phyloP scores from a whole-genome alignment of 2,797 vertebrate genomes.

The Clarias platycephalus region DNA sequence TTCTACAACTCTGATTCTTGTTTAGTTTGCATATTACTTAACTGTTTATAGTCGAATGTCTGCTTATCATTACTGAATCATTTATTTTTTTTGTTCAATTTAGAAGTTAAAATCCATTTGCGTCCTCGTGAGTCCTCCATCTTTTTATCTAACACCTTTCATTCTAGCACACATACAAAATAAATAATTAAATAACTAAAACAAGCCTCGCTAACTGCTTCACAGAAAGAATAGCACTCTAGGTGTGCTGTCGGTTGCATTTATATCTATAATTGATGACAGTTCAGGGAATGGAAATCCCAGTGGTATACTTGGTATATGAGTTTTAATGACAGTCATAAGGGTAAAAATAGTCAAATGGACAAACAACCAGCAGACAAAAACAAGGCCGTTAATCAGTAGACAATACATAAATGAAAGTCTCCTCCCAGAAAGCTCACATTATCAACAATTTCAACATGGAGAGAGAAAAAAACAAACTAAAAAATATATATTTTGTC shows the following conservation, averaged over 20 bases:
- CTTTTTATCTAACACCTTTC: neutral
- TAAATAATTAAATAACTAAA: too few species aligned
- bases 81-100: too few species aligned
- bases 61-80: too few species aligned
- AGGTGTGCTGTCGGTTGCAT: constrained; percentile 1
- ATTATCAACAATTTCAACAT: too few species aligned
- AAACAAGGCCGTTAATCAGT: too few species aligned
- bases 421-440: neutral
- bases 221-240: constrained; percentile 11
- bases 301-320: neutral
- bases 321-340: neutral
- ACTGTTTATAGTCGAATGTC: too few species aligned
- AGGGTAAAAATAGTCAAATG: neutral
- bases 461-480: too few species aligned
- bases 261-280: neutral
- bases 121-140: too few species aligned
- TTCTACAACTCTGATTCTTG: too few species aligned
- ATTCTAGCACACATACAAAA: neutral
- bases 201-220: constrained; percentile 10
- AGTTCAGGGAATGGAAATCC: neutral
- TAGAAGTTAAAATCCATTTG: too few species aligned
- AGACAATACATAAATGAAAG: neutral
- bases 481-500: too few species aligned
- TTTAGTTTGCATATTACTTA: too few species aligned
- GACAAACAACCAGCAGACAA: neutral